Percentiles rank a stretch among this genome's conserved stretches.
These are phyloP conservation scores for Clarias gariepinus DNA, from an alignment of 2,113 vertebrate species.

Conservation along the genomic window DNA sequence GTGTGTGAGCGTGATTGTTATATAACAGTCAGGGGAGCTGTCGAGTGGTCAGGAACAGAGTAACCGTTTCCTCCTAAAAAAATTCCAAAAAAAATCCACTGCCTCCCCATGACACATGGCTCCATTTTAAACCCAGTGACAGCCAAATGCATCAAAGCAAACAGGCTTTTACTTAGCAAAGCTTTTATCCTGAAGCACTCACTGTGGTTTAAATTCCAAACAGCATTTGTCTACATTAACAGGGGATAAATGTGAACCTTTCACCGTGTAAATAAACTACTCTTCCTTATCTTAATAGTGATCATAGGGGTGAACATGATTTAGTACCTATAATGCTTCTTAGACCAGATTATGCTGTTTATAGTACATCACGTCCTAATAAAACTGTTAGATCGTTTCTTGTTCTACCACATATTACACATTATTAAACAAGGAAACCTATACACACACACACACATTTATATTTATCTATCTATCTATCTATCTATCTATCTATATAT, in stretches of 20 bases:
- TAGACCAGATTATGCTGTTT: neutral
- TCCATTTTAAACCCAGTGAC: constrained; percentile 43
- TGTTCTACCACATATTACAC: neutral
- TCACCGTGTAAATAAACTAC: neutral
- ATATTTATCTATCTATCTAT: too few species aligned
- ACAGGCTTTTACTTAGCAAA: neutral
- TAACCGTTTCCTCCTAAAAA: constrained; percentile 27
- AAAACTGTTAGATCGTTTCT: neutral
- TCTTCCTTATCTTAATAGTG: neutral
- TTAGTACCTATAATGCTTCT: neutral
- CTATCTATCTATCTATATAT: too few species aligned
- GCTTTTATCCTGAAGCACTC: neutral
- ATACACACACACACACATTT: neutral
- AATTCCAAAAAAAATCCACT: neutral
- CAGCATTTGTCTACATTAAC: neutral
- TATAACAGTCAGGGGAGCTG: constrained; percentile 47
- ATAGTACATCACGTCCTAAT: neutral
- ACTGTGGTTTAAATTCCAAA: neutral
- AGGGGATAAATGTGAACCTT: neutral
- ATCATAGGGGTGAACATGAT: neutral
- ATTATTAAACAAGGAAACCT: neutral
- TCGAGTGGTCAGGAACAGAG: constrained; percentile 30
- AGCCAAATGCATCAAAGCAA: constrained; percentile 22
- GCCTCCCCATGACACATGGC: constrained; percentile 12
- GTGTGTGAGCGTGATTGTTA: constrained; percentile 20